phyloP scores from a whole-genome alignment of 2,797 vertebrate species.

The Sebastolobus altivelis region DNA sequence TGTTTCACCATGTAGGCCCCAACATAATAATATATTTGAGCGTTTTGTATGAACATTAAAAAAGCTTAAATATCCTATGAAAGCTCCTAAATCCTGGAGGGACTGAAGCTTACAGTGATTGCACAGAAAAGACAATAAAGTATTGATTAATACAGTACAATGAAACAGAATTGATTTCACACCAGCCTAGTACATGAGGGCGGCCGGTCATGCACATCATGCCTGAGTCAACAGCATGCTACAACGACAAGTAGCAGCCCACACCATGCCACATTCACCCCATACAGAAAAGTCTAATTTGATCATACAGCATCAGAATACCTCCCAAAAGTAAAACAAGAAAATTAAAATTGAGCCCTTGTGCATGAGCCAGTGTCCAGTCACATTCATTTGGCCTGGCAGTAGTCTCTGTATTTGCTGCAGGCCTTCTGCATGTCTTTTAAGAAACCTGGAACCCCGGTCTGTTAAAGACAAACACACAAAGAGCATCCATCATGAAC shows the following conservation, averaged over 20 bases:
- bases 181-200: conserved; percentile 24
- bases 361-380: background rate
- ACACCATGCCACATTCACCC: background rate
- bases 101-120: conserved; percentile 12
- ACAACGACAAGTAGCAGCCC: conserved; percentile 18
- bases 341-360: background rate
- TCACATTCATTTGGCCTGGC: conserved; percentile 74
- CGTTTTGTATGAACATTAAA: background rate
- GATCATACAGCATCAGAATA: background rate
- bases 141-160: conserved; percentile 19
- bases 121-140: conserved; percentile 23
- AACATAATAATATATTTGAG: background rate
- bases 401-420: conserved; percentile 78
- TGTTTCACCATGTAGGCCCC: background rate
- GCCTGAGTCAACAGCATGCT: conserved; percentile 45
- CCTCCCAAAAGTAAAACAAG: background rate
- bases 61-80: background rate
- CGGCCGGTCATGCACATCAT: conserved; percentile 44
- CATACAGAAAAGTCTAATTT: background rate
- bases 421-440: conserved; percentile 90
- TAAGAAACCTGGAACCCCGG: conserved; percentile 89
- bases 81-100: background rate
- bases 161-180: conserved; percentile 29
- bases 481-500: conserved; percentile 17
- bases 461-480: conserved; percentile 78